Conservation (phyloP, 2,113 vertebrate genomes). For the Psammodynastes pulverulentus region DNA sequence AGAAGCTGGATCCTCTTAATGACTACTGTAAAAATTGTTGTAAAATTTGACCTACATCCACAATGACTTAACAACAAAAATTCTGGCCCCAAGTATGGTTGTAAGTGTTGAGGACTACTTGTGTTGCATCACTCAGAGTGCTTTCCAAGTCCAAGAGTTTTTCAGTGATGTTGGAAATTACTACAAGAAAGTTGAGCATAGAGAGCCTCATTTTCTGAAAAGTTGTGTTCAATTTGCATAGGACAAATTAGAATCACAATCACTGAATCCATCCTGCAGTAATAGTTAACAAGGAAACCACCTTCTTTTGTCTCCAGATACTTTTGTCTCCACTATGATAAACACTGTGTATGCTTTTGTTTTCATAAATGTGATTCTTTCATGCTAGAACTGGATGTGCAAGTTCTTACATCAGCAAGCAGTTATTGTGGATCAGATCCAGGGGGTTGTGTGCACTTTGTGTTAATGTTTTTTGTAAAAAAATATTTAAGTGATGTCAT, state of each 20-base stretch:
- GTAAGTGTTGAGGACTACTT: neutral
- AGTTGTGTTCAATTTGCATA: neutral
- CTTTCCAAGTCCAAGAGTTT: neutral
- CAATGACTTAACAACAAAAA: neutral
- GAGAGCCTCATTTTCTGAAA: neutral
- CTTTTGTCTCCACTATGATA: neutral
- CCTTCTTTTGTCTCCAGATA: too few relatives aligned
- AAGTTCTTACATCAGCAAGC: neutral
- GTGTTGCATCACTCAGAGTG: neutral
- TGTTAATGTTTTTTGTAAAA: slow-evolving; percentile 9
- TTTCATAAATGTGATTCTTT: neutral
- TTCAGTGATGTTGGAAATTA: neutral
- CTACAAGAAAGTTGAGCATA: neutral
- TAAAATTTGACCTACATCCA: neutral
- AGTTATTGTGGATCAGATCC: neutral
- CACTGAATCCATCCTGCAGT: neutral
- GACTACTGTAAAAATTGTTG: neutral
- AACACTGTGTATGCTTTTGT: neutral
- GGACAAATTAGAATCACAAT: too few relatives aligned
- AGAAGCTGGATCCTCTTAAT: neutral
- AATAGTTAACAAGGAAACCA: neutral
- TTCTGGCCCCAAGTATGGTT: neutral
- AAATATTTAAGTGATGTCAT: neutral
- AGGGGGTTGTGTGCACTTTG: neutral
- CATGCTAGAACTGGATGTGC: neutral